Evolutionary conservation across 2,113 vertebrate genomes (phyloP), one percentile per base, ranked within the genome.

Genomic region (Cacatua alba): DNA sequence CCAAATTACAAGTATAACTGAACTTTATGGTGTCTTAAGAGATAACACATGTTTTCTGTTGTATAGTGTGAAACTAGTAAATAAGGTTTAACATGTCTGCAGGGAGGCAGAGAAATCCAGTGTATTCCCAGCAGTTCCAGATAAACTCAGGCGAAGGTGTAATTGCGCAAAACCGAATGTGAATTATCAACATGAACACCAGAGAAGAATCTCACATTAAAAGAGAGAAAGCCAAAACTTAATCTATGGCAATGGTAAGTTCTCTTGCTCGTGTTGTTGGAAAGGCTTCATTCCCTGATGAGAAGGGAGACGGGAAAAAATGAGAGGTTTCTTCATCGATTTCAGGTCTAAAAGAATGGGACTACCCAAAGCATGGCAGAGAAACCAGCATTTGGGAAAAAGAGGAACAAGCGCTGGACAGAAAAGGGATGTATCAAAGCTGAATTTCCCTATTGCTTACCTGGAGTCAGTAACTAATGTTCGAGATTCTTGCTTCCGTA

Each of bases 1-100:
- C 29, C 49, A 83, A 80, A 88, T 86, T 90, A 93, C 75, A 90
- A 82, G 2, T 84, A 44, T 82, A 90, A 84, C 20, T 43, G 60
- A 88, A 86, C 35, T 82, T 90, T 41, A 68, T 49, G 31, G 23
- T 62, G 24, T 41, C 31, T 88, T 93, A 78, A 94, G 39, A 89
- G 43, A 84, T 57, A 92, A 89, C 80, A 86, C 29, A 26, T 90
- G 33, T 88, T 92, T 92, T 90, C 60, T 86, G 35, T 59, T 76
- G 57, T 33, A 29, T 29, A 48, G 41, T 52, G 82, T 87, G 57
- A 82, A 95, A 94, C 52, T n/a, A 72, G 88, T 90, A 92, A 96
- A 92, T 78, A 88, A 82, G 12, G 11, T 85, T 94, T 88, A 94
- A 49, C 52, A 21, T 29, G 51, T n/a, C 71, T 77, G 23, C 49